These are phyloP conservation scores for Leguminivora glycinivorella DNA, from an alignment of 1,140 invertebrate species.

Conservation along the genomic window DNA sequence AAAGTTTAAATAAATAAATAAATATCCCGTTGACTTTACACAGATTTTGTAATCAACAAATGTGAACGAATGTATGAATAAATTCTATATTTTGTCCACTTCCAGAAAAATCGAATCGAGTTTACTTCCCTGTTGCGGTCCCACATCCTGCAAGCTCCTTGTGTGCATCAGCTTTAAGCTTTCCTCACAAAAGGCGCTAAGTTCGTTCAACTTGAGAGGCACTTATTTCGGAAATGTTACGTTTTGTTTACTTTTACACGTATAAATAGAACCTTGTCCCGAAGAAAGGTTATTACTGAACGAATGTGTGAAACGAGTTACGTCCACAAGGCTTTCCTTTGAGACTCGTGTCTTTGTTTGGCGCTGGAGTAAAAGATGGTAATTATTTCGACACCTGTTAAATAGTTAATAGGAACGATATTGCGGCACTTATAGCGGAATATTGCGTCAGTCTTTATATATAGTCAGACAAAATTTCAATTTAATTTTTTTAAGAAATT, in stretches of 20 bases:
- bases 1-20: too few relatives aligned
- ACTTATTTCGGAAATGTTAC: conserved; percentile 9
- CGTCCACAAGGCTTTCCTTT: not conserved
- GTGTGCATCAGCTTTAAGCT: not conserved
- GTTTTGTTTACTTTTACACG: conserved; percentile 9
- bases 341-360: conserved; percentile 1
- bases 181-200: not conserved
- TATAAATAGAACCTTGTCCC: conserved; percentile 2
- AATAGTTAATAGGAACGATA: not conserved
- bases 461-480: too few relatives aligned
- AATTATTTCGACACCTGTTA: conserved; percentile 16
- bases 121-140: not conserved
- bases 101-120: not conserved
- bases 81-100: too few relatives aligned
- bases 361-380: not conserved
- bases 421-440: not conserved
- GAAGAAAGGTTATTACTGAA: not conserved
- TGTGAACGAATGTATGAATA: too few relatives aligned
- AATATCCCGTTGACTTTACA: too few relatives aligned
- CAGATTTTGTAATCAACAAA: too few relatives aligned
- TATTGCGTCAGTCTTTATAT: too few relatives aligned
- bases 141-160: not conserved
- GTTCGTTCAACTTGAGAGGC: conserved; percentile 3
- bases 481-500: too few relatives aligned
- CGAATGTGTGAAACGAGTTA: conserved; percentile 28